Conservation (phyloP, 2,888 invertebrate species). For the Leptinotarsa rubiginosa region DNA sequence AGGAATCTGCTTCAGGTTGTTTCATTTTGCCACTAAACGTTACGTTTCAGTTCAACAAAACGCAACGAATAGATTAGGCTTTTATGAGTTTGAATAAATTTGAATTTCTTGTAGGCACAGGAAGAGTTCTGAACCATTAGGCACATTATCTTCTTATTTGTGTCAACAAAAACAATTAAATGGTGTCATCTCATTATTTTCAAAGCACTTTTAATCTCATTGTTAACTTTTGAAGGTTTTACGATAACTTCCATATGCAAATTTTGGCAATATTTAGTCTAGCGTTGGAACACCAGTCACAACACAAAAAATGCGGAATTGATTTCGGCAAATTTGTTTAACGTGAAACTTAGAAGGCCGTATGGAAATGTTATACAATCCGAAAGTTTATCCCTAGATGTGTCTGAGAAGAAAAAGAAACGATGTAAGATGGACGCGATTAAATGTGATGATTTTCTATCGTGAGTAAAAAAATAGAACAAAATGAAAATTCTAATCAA, state of each 20-base stretch:
- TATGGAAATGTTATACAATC: background rate
- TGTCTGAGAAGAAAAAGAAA: too few relatives aligned
- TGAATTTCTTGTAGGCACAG: conserved; percentile 14
- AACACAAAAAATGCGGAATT: conserved; percentile 13
- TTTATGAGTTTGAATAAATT: conserved; percentile 22
- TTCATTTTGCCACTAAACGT: too few relatives aligned
- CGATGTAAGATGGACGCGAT: too few relatives aligned
- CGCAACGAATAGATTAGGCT: background rate
- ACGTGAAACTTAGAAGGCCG: background rate
- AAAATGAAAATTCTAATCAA: too few relatives aligned
- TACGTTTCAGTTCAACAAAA: background rate
- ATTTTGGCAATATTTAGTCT: conserved; percentile 1
- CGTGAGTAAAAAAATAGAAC: too few relatives aligned
- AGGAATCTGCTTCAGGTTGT: too few relatives aligned
- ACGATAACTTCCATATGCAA: conserved; percentile 16
- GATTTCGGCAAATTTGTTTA: background rate
- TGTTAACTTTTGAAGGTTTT: conserved; percentile 17
- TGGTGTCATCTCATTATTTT: conserved; percentile 22
- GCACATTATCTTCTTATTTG: conserved; percentile 9
- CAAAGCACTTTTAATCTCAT: conserved; percentile 18
- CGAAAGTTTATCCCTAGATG: too few relatives aligned
- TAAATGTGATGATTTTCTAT: too few relatives aligned
- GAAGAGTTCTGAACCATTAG: conserved; percentile 16
- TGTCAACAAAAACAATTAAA: conserved; percentile 14
- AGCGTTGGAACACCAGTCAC: conserved; percentile 8